Evolutionary conservation across 2,113 vertebrate species (phyloP).

Genomic region (Pollachius pollachius): DNA sequence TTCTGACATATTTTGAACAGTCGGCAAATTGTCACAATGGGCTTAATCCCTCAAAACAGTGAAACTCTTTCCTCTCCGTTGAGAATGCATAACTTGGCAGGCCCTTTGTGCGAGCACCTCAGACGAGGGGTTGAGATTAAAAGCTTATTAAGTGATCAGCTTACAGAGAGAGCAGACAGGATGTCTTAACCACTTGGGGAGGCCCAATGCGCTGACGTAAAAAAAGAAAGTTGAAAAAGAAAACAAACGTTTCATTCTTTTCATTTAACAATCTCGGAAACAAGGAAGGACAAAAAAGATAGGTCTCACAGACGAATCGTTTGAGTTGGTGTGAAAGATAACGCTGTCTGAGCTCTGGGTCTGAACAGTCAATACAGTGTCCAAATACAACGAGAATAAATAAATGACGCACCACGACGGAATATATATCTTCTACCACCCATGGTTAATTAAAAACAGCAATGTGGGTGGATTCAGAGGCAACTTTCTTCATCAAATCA

Average conservation of each 20-base stretch:
- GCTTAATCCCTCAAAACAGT: slow-evolving; percentile 17
- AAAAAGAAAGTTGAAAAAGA: slow-evolving; percentile 10
- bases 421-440: neutral
- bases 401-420: neutral
- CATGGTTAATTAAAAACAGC: too few species aligned
- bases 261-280: too few species aligned
- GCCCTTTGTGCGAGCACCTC: slow-evolving; percentile 6
- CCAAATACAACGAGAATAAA: neutral
- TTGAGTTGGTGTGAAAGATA: too few species aligned
- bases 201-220: slow-evolving; percentile 13
- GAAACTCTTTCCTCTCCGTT: slow-evolving; percentile 8
- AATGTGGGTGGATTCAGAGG: too few species aligned
- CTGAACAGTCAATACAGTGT: neutral
- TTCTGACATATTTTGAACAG: too few species aligned
- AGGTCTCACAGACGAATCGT: neutral
- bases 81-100: slow-evolving; percentile 27
- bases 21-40: neutral
- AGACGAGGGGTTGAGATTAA: slow-evolving; percentile 22
- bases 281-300: neutral
- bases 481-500: too few species aligned
- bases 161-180: slow-evolving; percentile 38
- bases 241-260: slow-evolving; percentile 1
- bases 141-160: slow-evolving; percentile 34
- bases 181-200: slow-evolving; percentile 28
- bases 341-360: too few species aligned